Conservation (phyloP, 2,797 vertebrate genomes). For the Pachyuromys duprasi region DNA sequence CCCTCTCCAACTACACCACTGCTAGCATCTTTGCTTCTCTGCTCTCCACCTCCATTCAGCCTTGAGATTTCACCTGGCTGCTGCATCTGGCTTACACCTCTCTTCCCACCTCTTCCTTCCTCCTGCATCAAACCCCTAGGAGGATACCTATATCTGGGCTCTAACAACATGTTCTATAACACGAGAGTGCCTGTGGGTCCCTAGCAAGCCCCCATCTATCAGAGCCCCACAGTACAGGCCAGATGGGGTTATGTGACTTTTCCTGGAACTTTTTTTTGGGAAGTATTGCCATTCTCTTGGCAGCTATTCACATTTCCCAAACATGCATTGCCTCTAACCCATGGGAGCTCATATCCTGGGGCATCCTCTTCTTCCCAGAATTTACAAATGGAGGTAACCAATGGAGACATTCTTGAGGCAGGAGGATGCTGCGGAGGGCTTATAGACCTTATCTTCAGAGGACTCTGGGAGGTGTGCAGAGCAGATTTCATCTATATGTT, state of each 20-base stretch:
- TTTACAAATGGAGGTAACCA: no score
- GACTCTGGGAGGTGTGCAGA: not conserved
- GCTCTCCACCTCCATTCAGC: not conserved
- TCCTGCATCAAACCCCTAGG: no score
- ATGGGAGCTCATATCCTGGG: not conserved
- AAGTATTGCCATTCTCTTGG: not conserved
- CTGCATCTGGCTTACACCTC: not conserved
- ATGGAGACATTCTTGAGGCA: not conserved
- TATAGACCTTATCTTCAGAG: not conserved
- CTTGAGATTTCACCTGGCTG: not conserved
- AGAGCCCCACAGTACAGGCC: not conserved
- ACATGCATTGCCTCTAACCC: not conserved
- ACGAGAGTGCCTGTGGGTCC: fast-evolving
- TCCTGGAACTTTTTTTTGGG: not conserved
- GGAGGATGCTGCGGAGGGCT: not conserved
- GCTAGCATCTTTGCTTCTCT: no score
- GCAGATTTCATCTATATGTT: not conserved
- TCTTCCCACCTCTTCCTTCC: not conserved
- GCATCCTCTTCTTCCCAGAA: no score
- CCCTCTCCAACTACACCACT: no score
- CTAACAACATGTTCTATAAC: no score
- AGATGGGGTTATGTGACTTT: not conserved
- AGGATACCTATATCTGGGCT: not conserved
- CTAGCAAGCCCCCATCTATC: no score
- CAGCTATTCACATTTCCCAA: not conserved